These are phyloP conservation scores for Allygus modestus DNA, from an alignment of 2,888 invertebrate genomes.

Conservation along the genomic window DNA sequence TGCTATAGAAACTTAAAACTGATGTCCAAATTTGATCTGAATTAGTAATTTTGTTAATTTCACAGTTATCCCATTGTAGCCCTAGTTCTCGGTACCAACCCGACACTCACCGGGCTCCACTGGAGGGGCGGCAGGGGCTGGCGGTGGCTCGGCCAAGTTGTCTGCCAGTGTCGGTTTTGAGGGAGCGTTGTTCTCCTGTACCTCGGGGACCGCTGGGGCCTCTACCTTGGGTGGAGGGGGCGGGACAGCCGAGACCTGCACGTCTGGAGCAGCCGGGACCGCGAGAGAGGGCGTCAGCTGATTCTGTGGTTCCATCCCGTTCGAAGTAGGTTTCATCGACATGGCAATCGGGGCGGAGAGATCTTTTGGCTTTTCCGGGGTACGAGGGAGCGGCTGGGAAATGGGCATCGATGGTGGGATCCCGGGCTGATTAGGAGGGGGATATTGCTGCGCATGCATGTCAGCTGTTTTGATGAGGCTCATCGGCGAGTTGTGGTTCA, in stretches of 20 bases:
- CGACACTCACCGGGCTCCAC: background rate
- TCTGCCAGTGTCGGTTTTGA: slow-evolving; percentile 11
- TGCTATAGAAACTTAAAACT: too few species aligned
- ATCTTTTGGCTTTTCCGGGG: slow-evolving; percentile 66
- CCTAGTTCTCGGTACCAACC: too few species aligned
- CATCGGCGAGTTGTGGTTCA: slow-evolving; percentile 65
- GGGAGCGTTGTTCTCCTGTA: background rate
- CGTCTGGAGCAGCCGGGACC: background rate
- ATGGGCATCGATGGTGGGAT: slow-evolving; percentile 61
- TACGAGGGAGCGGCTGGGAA: slow-evolving; percentile 66
- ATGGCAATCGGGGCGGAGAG: background rate
- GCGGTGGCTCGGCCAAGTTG: slow-evolving; percentile 44
- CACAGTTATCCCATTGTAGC: too few species aligned
- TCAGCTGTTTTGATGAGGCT: slow-evolving; percentile 68
- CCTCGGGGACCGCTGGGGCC: slow-evolving; percentile 17
- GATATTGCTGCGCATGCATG: slow-evolving; percentile 51
- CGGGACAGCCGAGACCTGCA: slow-evolving; percentile 31
- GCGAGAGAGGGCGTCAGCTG: background rate
- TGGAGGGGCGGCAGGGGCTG: slow-evolving; percentile 6
- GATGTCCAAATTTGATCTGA: too few species aligned
- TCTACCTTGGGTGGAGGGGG: background rate
- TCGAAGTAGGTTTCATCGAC: slow-evolving; percentile 59
- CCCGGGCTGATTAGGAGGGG: slow-evolving; percentile 47
- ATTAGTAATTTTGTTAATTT: too few species aligned
- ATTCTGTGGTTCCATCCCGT: slow-evolving; percentile 61